Evolutionary conservation across 2,797 vertebrate species (phyloP).

Genomic region (Bovichtus variegatus): DNA sequence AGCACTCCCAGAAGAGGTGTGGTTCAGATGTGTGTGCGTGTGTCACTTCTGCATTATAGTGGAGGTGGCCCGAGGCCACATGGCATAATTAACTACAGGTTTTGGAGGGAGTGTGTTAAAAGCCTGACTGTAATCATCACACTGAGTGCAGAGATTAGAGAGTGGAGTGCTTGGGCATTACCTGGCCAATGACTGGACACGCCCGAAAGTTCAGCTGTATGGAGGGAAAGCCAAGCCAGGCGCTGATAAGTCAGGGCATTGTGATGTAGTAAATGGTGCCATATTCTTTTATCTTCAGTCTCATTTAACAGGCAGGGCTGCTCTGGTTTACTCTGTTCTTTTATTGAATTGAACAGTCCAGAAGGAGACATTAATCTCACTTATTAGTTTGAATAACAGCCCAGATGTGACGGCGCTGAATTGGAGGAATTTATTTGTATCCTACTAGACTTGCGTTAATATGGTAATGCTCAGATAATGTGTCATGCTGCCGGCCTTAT

Average conservation of each 20-base stretch:
- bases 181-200: slow-evolving; percentile 67
- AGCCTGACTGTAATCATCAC: slow-evolving; percentile 69
- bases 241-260: slow-evolving; percentile 47
- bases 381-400: slow-evolving; percentile 26
- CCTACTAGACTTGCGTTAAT: slow-evolving; percentile 27
- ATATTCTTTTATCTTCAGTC: slow-evolving; percentile 32
- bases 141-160: slow-evolving; percentile 71
- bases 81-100: slow-evolving; percentile 70
- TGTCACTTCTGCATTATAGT: slow-evolving; percentile 56
- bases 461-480: slow-evolving; percentile 34
- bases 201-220: slow-evolving; percentile 49
- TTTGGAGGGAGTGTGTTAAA: slow-evolving; percentile 70
- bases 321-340: slow-evolving; percentile 18
- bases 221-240: slow-evolving; percentile 19
- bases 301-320: slow-evolving; percentile 14
- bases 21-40: slow-evolving; percentile 23
- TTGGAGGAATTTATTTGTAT: slow-evolving; percentile 18
- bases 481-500: slow-evolving; percentile 12
- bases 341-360: slow-evolving; percentile 14
- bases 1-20: slow-evolving; percentile 76
- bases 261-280: slow-evolving; percentile 34
- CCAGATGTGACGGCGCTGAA: slow-evolving; percentile 29
- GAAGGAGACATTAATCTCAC: slow-evolving; percentile 25
- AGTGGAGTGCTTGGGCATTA: slow-evolving; percentile 64
- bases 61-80: slow-evolving; percentile 62